phyloP scores from a whole-genome alignment of 1,140 invertebrate genomes.

The Uloborus diversus region DNA sequence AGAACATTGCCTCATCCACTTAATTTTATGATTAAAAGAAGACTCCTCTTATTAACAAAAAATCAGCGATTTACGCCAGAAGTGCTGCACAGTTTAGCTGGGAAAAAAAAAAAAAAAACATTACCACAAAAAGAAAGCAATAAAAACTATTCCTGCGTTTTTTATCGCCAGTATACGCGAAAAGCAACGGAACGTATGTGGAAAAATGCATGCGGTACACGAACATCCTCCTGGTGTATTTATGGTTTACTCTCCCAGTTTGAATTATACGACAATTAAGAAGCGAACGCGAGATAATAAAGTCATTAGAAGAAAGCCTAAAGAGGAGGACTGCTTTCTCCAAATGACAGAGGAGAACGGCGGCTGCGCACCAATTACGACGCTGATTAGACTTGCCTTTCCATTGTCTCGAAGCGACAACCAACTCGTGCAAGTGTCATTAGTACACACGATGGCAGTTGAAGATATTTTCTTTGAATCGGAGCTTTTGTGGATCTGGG shows the following conservation, averaged over 20 bases:
- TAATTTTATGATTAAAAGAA: too few relatives aligned
- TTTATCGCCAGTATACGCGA: too few relatives aligned
- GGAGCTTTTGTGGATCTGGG: neutral
- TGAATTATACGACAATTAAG: conserved; percentile 7
- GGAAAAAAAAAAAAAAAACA: too few relatives aligned
- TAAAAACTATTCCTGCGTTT: too few relatives aligned
- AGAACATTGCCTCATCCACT: too few relatives aligned
- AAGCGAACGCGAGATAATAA: conserved; percentile 31
- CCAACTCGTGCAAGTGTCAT: conserved; percentile 49
- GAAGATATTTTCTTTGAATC: neutral
- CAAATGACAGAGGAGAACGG: conserved; percentile 33
- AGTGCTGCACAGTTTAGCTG: too few relatives aligned
- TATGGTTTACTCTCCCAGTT: neutral
- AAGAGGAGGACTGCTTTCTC: conserved; percentile 5
- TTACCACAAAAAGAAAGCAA: too few relatives aligned
- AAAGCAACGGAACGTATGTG: neutral
- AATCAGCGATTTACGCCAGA: too few relatives aligned
- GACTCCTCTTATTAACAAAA: too few relatives aligned
- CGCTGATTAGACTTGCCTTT: conserved; percentile 38
- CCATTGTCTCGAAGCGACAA: conserved; percentile 52
- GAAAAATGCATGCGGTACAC: neutral
- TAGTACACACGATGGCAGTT: neutral
- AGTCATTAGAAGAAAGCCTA: conserved; percentile 29
- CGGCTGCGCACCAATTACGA: conserved; percentile 41
- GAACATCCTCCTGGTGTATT: conserved; percentile 26